Base-by-base conservation (phyloP, 2,797 vertebrate species). In the Eulemur mongoz region DNA sequence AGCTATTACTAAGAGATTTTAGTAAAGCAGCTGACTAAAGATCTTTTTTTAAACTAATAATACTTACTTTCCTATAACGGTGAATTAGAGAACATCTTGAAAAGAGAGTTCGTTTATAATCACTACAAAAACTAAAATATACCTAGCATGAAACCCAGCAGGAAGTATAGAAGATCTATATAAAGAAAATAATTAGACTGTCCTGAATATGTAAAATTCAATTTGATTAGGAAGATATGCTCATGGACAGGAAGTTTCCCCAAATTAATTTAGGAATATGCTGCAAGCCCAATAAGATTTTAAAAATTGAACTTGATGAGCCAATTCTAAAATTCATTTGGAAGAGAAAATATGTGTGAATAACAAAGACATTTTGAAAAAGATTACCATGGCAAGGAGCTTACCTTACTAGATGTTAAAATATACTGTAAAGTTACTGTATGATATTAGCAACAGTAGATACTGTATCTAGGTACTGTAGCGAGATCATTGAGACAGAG, bases 321-420 rank as follows among this genome's bases (percentile, higher is more conserved):
- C 57, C 35, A 70, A n/a, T 89, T 89, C 27, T 59, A 70, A 95
- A 95, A 93, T 75, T 89, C 14, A 89, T n/a, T 50, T 93, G 50
- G 50, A 81, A 96, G 65, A 88, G 79, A 87, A 94, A 57, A 59
- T 70, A 35, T 92, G 9, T 72, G 7, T n/a, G 43, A 89, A 65
- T 63, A 89, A 81, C 35, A 40, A 88, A 90, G 86, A 72, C 69
- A 93, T 91, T 97, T 91, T 89, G 73, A 73, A 82, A 92, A 84
- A 85, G 48, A 59, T 75, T 85, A 50, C 32, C 23, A 30, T 20
- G 50, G 32, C 23, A 32, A 67, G 20, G 43, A 17, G 69, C 35
- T 94, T 91, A 12, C 25, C 25, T 32, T 82, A 65, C 45, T 13
- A 73, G 45, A 82, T 82, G 23, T 67, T 87, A 94, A 95, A 92